These are phyloP conservation scores for Thera britannica DNA, from an alignment of 2,888 invertebrate genomes.

Conservation along the genomic window DNA sequence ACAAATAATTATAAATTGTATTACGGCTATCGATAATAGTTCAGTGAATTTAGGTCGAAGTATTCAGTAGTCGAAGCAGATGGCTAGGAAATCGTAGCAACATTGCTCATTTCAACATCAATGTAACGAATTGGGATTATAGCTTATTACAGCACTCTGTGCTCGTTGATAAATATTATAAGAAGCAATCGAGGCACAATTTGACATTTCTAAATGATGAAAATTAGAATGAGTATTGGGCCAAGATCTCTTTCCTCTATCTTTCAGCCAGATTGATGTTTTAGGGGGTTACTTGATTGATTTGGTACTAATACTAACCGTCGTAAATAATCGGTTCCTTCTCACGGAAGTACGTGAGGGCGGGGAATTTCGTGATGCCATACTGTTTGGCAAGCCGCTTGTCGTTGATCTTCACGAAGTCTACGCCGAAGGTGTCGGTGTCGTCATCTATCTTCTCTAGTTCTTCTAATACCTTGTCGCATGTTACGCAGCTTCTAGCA, in stretches of 20 bases:
- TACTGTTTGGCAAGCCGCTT: constrained; percentile 98
- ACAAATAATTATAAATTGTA: not conserved
- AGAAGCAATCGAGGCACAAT: not conserved
- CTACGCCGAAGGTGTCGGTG: constrained; percentile 96
- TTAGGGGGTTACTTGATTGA: not conserved
- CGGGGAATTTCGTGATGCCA: constrained; percentile 97
- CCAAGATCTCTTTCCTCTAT: not conserved
- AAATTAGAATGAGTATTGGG: no score
- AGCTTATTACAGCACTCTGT: not conserved
- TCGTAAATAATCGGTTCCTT: constrained; percentile 98
- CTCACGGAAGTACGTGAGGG: constrained; percentile 98
- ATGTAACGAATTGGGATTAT: constrained; percentile 5
- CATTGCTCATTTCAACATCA: constrained; percentile 14
- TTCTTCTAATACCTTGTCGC: constrained; percentile 95
- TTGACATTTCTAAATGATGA: not conserved
- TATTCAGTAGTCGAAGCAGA: not conserved
- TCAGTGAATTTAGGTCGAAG: constrained; percentile 9
- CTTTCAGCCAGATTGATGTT: not conserved
- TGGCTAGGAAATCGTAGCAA: constrained; percentile 6
- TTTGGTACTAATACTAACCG: constrained; percentile 80
- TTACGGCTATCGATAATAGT: not conserved
- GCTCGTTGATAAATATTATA: constrained; percentile 14
- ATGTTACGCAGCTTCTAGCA: constrained; percentile 95
- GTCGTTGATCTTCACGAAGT: constrained; percentile 98
- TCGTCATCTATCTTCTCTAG: constrained; percentile 98